Conservation (phyloP, 2,888 invertebrate species). For the Zaprionus obscuricornis region DNA sequence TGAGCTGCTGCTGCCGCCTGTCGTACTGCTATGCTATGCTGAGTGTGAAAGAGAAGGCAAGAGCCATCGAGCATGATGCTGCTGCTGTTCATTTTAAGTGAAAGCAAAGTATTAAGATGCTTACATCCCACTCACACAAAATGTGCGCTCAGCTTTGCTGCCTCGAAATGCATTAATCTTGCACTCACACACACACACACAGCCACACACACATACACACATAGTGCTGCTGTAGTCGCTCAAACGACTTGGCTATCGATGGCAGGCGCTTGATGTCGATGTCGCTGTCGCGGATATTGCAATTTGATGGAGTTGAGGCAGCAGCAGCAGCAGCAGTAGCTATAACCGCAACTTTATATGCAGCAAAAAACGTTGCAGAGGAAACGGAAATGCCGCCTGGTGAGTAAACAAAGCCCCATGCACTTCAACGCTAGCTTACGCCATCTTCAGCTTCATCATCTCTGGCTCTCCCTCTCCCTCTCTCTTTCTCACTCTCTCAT, state of each 20-base stretch:
- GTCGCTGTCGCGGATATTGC: constrained; percentile 70
- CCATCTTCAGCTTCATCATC: constrained; percentile 17
- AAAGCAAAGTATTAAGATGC: constrained; percentile 71
- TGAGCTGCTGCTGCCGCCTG: constrained; percentile 14
- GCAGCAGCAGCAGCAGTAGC: constrained; percentile 26
- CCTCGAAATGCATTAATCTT: constrained; percentile 74
- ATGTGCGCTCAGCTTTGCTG: constrained; percentile 25
- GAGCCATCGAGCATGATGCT: background rate
- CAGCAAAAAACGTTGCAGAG: constrained; percentile 13
- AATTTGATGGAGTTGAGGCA: constrained; percentile 64
- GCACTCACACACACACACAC: constrained; percentile 25
- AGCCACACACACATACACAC: constrained; percentile 1
- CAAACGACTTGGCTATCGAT: constrained; percentile 44
- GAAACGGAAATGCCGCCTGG: constrained; percentile 47
- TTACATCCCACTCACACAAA: constrained; percentile 24
- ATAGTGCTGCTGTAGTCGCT: background rate
- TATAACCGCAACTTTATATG: constrained; percentile 17
- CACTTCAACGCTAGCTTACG: constrained; percentile 50
- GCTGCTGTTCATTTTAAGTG: constrained; percentile 61
- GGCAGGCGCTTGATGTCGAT: constrained; percentile 47
- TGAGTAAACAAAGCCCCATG: constrained; percentile 64
- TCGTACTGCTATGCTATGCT: constrained; percentile 7
- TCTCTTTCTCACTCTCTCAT: no score
- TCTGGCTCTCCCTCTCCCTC: background rate
- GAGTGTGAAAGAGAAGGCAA: no score